Evolutionary conservation across 2,888 invertebrate species (phyloP).

Genomic region (Polydesmus complanatus): DNA sequence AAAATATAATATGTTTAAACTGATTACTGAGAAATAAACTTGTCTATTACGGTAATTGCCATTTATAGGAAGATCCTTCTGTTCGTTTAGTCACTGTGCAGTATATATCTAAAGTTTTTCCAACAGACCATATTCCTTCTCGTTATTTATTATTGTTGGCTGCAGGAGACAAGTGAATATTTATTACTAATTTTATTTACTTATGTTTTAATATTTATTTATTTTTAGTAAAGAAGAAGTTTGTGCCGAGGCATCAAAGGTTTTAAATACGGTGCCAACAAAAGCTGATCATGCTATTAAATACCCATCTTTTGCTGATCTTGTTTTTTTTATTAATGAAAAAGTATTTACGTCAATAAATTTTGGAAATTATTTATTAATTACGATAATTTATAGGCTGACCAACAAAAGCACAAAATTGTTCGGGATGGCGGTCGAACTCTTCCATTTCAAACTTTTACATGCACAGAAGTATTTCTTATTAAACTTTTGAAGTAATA

Average conservation of each 20-base stretch:
- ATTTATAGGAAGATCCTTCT: slow-evolving; percentile 44
- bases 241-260: slow-evolving; percentile 54
- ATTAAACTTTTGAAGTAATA: not conserved
- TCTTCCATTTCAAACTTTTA: slow-evolving; percentile 53
- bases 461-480: slow-evolving; percentile 55
- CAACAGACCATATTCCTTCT: slow-evolving; percentile 63
- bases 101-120: slow-evolving; percentile 67
- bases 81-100: slow-evolving; percentile 69
- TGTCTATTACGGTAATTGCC: slow-evolving; percentile 11
- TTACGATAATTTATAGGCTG: not conserved
- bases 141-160: slow-evolving; percentile 66
- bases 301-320: slow-evolving; percentile 56
- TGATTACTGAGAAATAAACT: too few species aligned
- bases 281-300: slow-evolving; percentile 33
- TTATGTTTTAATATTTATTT: too few species aligned
- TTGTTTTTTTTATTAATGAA: slow-evolving; percentile 55
- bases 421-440: slow-evolving; percentile 7
- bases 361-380: not conserved
- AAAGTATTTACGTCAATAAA: slow-evolving; percentile 35
- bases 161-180: slow-evolving; percentile 60
- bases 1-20: too few species aligned
- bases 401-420: not conserved
- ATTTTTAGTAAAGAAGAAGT: slow-evolving; percentile 58
- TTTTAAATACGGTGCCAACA: slow-evolving; percentile 53
- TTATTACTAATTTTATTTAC: slow-evolving; percentile 2